Percentiles rank a stretch among this genome's conserved stretches.
phyloP scores from a whole-genome alignment of 37 sponge, comb jelly and placozoan species.

The Amphimedon queenslandica region DNA sequence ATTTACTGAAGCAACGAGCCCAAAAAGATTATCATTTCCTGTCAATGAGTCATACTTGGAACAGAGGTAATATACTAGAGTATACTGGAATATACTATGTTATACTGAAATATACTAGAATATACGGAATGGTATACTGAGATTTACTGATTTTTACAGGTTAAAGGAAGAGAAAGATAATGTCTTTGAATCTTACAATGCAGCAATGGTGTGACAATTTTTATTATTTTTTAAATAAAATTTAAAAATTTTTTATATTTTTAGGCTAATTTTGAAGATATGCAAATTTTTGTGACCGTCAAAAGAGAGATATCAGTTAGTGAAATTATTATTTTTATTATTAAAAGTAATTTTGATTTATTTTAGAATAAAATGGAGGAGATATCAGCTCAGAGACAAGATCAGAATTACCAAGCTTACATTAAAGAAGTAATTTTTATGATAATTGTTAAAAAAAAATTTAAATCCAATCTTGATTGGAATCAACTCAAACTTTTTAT shows the following conservation, averaged over 20 bases:
- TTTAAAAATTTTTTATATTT: background rate
- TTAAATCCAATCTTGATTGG: background rate
- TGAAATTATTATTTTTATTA: background rate
- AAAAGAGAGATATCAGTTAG: conserved; percentile 28
- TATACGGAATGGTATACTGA: too few relatives aligned
- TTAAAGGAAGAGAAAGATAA: conserved; percentile 15
- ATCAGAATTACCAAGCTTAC: conserved; percentile 79
- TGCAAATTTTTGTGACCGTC: conserved; percentile 28
- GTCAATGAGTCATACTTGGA: conserved; percentile 65
- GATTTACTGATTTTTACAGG: conserved; percentile 10
- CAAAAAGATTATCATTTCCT: conserved; percentile 50
- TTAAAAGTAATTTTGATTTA: background rate
- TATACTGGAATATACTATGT: background rate
- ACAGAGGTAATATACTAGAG: conserved; percentile 37
- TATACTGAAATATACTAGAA: too few relatives aligned
- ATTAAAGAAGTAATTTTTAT: conserved; percentile 56
- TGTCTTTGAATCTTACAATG: conserved; percentile 8
- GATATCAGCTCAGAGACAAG: conserved; percentile 47
- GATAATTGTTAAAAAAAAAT: background rate
- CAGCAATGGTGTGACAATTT: conserved; percentile 16
- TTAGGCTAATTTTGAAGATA: conserved; percentile 47
- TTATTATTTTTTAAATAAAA: background rate
- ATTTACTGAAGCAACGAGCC: conserved; percentile 52
- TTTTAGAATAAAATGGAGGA: conserved; percentile 26
- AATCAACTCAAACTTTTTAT: too few relatives aligned